These are phyloP conservation scores for Dipodomys ordii DNA, from an alignment of 2,113 vertebrate species.

Conservation along the genomic window DNA sequence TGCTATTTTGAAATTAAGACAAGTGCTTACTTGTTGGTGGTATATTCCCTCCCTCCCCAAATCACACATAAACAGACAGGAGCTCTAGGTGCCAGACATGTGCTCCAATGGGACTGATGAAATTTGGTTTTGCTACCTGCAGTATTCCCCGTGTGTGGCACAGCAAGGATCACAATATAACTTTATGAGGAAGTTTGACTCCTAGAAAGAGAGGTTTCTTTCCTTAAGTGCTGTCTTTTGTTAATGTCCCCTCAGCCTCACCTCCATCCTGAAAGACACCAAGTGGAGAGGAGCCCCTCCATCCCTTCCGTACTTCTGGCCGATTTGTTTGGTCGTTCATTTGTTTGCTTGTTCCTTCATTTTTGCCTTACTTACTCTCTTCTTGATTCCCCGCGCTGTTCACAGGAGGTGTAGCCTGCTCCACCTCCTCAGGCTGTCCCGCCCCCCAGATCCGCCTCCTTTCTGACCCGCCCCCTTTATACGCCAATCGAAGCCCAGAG, in stretches of 20 bases:
- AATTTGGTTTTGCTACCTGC: background rate
- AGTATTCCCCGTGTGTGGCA: background rate
- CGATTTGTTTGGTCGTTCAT: background rate
- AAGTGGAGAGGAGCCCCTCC: background rate
- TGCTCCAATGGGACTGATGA: background rate
- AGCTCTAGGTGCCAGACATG: background rate
- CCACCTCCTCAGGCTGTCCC: background rate
- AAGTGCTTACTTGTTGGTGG: background rate
- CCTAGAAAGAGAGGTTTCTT: background rate
- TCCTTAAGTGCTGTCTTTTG: background rate
- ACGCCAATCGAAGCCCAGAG: conserved; percentile 21
- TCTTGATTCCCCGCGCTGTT: too few relatives aligned
- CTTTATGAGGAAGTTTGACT: background rate
- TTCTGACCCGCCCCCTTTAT: background rate
- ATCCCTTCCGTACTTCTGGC: background rate
- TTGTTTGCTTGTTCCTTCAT: background rate
- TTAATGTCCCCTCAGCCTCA: background rate
- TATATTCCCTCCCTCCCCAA: background rate
- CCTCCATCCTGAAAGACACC: background rate
- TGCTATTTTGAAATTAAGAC: conserved; percentile 14
- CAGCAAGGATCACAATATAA: background rate
- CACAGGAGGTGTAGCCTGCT: background rate
- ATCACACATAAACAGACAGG: background rate
- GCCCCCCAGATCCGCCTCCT: background rate
- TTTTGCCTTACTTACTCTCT: background rate